Evolutionary conservation across 2,888 invertebrate species (phyloP).

Genomic region (Scaptodrosophila latifasciaeformis): DNA sequence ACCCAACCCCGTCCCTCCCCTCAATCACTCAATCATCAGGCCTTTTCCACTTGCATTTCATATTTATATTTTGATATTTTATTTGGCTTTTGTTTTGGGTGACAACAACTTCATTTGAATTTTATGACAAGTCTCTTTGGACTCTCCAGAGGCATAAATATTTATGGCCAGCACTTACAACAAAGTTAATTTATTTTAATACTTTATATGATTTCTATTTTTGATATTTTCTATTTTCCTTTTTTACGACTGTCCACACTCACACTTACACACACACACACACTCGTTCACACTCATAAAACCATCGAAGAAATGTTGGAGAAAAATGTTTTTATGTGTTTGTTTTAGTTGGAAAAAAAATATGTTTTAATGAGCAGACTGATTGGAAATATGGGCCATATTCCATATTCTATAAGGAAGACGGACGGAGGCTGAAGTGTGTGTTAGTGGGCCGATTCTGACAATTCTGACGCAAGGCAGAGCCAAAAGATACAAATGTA

Average conservation of each 20-base stretch:
- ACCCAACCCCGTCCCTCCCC: conserved; percentile 1
- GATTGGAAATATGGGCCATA: no score
- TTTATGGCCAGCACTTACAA: conserved; percentile 64
- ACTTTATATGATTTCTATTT: conserved; percentile 25
- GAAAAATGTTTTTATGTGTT: no score
- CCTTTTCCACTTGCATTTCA: neutral
- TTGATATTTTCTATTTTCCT: neutral
- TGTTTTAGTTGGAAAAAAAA: no score
- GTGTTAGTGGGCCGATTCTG: neutral
- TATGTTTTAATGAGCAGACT: no score
- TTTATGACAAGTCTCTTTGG: conserved; percentile 54
- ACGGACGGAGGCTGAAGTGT: neutral
- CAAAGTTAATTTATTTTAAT: conserved; percentile 64
- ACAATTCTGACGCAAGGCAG: neutral
- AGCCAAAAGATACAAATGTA: conserved; percentile 13
- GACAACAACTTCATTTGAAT: conserved; percentile 59
- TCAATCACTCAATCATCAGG: neutral
- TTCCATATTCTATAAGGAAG: neutral
- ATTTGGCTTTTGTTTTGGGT: neutral
- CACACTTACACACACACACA: no score
- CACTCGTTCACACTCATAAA: no score
- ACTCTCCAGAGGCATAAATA: conserved; percentile 51
- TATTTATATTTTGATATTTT: neutral
- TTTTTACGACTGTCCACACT: conserved; percentile 2
- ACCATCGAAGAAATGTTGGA: no score